Evolutionary conservation across 2,113 vertebrate species (phyloP).

Genomic region (Sarotherodon lohbergeri): DNA sequence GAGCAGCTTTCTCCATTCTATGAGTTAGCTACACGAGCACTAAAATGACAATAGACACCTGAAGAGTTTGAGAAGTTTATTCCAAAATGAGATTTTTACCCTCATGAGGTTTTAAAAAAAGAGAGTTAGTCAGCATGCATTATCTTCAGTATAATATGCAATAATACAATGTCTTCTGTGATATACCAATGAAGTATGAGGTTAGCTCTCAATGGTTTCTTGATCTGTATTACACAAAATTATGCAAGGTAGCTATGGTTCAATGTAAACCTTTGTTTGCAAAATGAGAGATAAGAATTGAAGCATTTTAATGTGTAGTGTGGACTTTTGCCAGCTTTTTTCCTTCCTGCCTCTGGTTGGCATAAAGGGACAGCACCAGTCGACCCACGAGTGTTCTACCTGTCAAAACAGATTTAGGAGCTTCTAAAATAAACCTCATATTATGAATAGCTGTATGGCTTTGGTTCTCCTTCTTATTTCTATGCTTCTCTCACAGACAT

Average conservation of each 20-base stretch:
- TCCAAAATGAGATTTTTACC: background rate
- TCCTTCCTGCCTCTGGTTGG: background rate
- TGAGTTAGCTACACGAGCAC: background rate
- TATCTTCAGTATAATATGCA: background rate
- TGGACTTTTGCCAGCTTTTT: background rate
- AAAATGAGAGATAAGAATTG: background rate
- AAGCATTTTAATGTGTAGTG: background rate
- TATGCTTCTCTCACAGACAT: background rate
- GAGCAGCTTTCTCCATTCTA: background rate
- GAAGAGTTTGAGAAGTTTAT: background rate
- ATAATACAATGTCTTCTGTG: background rate
- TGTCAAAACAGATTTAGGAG: constrained; percentile 45
- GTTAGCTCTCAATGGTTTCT: background rate
- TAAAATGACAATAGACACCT: background rate
- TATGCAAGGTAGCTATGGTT: background rate
- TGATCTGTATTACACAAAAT: background rate
- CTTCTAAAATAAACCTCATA: constrained; percentile 24
- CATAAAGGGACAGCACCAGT: background rate
- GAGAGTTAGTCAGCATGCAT: background rate
- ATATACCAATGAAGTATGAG: background rate
- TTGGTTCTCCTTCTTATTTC: background rate
- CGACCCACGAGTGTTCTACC: constrained; percentile 26
- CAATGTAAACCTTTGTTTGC: background rate
- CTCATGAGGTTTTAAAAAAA: background rate
- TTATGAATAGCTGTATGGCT: constrained; percentile 12